Evolutionary conservation across 2,888 invertebrate species (phyloP), one percentile per base, ranked within the genome.

Genomic region (Muschampia staudingeri): DNA sequence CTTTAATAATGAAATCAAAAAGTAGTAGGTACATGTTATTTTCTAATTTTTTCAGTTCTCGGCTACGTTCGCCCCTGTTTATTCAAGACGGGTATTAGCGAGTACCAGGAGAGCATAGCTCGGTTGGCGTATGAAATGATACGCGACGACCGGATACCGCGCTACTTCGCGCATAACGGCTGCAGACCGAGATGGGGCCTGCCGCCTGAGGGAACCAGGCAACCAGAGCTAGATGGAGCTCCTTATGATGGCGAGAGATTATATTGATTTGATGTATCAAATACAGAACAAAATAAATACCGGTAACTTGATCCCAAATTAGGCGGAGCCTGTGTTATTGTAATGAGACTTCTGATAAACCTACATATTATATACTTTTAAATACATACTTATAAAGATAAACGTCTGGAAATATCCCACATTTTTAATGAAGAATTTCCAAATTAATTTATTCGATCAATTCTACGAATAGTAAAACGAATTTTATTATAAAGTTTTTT

Each of bases 121-220:
- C 94, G 95, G 2, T 85, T 96, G 84, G 96, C 96, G 82, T 97
- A 95, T 87, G 95, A 95, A 86, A 87, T 95, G 93, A 91, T 96
- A 2, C 91, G 95, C 0, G 95, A 96, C 85, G 92, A 94, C 76
- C 92, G 95, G 3, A 91, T 95, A 12, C 95, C 96, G 1, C 89
- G 87, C 2, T 96, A 94, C 91, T 78, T 90, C 77, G 92, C 93
- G 4, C 93, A 94, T 85, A 96, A 95, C 82, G 96, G 96, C 16
- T 92, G 93, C 85, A 88, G 95, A 3, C 93, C 95, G n/a, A 86
- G 87, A 14, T 96, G 95, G 96, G 95, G 95, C 0, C 83, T 93
- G 5, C 96, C 96, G 0, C 96, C 96, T 0, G 96, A 95, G 44
- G 94, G 92, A 0, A 86, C 85, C 82, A 88, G 96, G 75, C 96